phyloP scores from a whole-genome alignment of 1,140 invertebrate genomes.

The Stratiolaelaps scimitus region DNA sequence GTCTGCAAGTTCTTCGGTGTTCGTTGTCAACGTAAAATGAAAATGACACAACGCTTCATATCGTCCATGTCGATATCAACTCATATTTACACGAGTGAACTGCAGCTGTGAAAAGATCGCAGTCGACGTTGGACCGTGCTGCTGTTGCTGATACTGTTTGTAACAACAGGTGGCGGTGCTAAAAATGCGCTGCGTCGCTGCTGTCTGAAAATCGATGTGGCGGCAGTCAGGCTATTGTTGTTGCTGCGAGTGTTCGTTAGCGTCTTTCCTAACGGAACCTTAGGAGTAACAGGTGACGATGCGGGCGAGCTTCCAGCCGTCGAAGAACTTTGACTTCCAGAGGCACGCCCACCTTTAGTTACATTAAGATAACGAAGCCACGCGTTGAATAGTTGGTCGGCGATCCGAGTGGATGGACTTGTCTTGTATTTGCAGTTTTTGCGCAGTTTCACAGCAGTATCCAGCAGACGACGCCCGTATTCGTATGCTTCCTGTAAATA shows the following conservation, averaged over 20 bases:
- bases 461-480: conserved; percentile 15
- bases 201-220: too few relatives aligned
- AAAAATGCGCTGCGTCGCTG: conserved; percentile 15
- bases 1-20: too few relatives aligned
- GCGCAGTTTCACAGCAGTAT: conserved; percentile 19
- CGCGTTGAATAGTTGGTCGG: conserved; percentile 13
- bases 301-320: conserved; percentile 8
- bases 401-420: conserved; percentile 2
- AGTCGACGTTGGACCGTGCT: background rate
- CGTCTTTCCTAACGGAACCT: conserved; percentile 6
- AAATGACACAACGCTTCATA: too few relatives aligned
- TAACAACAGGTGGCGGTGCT: background rate
- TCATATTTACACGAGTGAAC: conserved; percentile 27
- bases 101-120: conserved; percentile 23
- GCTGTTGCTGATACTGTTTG: too few relatives aligned
- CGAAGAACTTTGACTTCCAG: conserved; percentile 16
- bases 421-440: conserved; percentile 23
- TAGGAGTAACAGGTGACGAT: conserved; percentile 10
- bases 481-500: conserved; percentile 15
- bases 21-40: too few relatives aligned
- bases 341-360: conserved; percentile 9
- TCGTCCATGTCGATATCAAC: too few relatives aligned
- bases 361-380: conserved; percentile 19
- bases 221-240: too few relatives aligned
- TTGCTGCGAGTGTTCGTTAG: background rate